A percentile compares a stretch with the other conserved stretches of the same genome.
These are phyloP conservation scores for Catocala fraxini DNA, from an alignment of 2,888 invertebrate genomes.

Conservation along the genomic window DNA sequence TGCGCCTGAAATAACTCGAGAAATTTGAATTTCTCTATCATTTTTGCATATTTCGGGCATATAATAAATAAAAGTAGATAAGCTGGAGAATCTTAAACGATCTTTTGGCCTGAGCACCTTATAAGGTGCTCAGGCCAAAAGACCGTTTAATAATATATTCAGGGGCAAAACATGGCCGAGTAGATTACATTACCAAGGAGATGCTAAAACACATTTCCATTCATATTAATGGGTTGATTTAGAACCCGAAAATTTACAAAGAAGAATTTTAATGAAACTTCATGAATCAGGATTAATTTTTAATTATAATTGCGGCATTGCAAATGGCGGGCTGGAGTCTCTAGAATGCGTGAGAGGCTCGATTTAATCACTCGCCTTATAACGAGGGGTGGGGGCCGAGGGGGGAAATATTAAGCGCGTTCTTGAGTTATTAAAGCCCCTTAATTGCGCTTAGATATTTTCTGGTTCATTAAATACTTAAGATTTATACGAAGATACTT, in stretches of 20 bases:
- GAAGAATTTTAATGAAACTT: constrained; percentile 65
- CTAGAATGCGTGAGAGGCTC: constrained; percentile 78
- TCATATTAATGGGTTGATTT: constrained; percentile 53
- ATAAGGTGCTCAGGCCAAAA: too few species aligned
- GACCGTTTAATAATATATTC: too few species aligned
- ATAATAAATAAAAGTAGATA: constrained; percentile 41
- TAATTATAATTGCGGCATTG: constrained; percentile 81
- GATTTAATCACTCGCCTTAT: constrained; percentile 81
- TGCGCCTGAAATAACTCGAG: constrained; percentile 41
- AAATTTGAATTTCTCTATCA: constrained; percentile 52
- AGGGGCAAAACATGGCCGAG: constrained; percentile 17
- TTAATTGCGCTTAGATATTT: constrained; percentile 79
- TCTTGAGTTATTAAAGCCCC: constrained; percentile 79
- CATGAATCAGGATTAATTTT: constrained; percentile 77
- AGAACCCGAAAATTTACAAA: constrained; percentile 59
- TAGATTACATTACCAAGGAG: constrained; percentile 25
- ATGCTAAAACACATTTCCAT: constrained; percentile 41
- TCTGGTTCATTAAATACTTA: constrained; percentile 76
- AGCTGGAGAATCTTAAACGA: constrained; percentile 26
- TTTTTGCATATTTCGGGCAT: constrained; percentile 47
- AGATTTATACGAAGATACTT: constrained; percentile 67
- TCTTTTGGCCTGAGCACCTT: constrained; percentile 24
- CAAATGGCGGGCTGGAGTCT: constrained; percentile 69
- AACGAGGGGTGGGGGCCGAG: constrained; percentile 66
- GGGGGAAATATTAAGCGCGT: constrained; percentile 76